Percentiles rank a stretch among this genome's conserved stretches.
These are phyloP conservation scores for Pantala flavescens DNA, from an alignment of 1,140 invertebrate species.

Conservation along the genomic window DNA sequence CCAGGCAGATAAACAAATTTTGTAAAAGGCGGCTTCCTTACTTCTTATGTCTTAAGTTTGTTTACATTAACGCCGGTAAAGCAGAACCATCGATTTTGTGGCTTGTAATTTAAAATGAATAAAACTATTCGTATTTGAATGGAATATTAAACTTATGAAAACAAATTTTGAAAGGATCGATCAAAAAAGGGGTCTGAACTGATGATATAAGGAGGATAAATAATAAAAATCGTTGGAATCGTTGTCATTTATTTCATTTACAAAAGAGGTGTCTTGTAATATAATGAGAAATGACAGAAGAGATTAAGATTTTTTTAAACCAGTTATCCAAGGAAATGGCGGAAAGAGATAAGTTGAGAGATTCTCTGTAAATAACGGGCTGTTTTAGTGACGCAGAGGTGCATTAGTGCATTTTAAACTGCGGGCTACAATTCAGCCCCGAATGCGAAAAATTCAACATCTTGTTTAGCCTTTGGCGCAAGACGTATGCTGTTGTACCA, in stretches of 20 bases:
- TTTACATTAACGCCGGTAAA: too few species aligned
- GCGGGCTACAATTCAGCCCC: neutral
- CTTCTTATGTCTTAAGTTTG: too few species aligned
- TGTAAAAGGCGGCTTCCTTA: too few species aligned
- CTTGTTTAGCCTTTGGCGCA: neutral
- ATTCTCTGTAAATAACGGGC: neutral
- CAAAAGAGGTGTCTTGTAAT: neutral
- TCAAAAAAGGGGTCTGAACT: too few species aligned
- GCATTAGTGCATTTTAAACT: neutral
- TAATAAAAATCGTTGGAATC: neutral
- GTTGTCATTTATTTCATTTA: neutral
- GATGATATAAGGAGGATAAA: neutral
- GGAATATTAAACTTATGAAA: too few species aligned
- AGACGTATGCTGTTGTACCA: too few species aligned
- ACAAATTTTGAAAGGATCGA: too few species aligned
- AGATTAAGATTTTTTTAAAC: constrained; percentile 5
- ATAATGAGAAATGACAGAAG: constrained; percentile 4
- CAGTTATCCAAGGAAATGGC: neutral
- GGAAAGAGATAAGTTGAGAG: neutral
- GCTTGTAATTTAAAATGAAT: too few species aligned
- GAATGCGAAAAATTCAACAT: neutral
- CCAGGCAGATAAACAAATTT: too few species aligned
- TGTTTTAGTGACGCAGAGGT: neutral
- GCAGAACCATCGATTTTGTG: too few species aligned
- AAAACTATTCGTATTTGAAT: too few species aligned